Evolutionary conservation across 2,113 vertebrate genomes (phyloP).

Genomic region (Callocephalon fimbriatum): DNA sequence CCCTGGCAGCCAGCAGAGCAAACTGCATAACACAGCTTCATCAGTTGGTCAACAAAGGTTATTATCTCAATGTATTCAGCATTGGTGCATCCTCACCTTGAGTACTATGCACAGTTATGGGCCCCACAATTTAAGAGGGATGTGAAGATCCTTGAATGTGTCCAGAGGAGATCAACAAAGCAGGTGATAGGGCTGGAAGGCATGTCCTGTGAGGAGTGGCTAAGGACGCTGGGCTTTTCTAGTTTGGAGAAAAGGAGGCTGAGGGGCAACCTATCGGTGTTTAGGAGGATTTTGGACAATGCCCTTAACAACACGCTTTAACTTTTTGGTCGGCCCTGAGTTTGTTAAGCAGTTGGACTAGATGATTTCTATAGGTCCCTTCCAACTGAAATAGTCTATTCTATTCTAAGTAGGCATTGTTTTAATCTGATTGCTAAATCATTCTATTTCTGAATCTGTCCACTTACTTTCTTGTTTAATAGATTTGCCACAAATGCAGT

Average conservation of each 20-base stretch:
- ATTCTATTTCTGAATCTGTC: not conserved
- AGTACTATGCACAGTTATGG: not conserved
- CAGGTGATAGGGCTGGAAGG: not conserved
- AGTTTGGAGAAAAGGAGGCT: not conserved
- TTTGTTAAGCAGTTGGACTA: not conserved
- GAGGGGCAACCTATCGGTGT: not conserved
- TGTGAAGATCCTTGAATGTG: not conserved
- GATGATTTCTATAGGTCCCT: not conserved
- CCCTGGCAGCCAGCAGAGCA: not conserved
- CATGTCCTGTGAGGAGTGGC: not conserved
- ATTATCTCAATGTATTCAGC: accelerated
- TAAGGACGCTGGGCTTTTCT: no score
- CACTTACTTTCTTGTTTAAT: not conserved
- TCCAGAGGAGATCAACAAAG: not conserved
- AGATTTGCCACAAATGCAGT: not conserved
- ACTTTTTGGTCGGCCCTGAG: not conserved
- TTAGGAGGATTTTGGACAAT: not conserved
- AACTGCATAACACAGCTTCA: not conserved
- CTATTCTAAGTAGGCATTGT: not conserved
- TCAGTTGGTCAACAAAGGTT: not conserved
- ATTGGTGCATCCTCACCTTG: accelerated
- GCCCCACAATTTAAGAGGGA: not conserved
- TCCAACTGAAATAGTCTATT: not conserved
- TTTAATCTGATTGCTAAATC: not conserved
- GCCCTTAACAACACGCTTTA: not conserved